Conservation (phyloP, 1,140 invertebrate genomes). For the Diachasma alloeum region DNA sequence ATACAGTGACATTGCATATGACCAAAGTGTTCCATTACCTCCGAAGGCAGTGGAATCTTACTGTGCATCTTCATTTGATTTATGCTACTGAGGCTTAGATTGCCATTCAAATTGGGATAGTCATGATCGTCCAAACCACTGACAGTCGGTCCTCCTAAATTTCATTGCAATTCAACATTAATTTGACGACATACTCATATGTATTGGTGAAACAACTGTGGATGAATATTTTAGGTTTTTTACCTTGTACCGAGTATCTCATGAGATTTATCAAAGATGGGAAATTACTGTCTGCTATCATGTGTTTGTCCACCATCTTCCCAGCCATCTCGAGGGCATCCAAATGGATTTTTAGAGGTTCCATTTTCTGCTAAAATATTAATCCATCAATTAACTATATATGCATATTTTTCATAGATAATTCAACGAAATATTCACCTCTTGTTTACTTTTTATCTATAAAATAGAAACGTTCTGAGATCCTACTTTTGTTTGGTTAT, state of each 20-base stretch:
- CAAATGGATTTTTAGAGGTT: conserved; percentile 68
- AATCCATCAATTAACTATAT: not conserved
- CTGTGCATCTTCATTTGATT: conserved; percentile 83
- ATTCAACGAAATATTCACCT: too few relatives aligned
- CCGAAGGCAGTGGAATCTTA: conserved; percentile 87
- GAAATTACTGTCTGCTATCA: conserved; percentile 74
- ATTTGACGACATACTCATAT: too few relatives aligned
- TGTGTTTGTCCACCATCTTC: conserved; percentile 77
- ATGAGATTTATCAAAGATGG: conserved; percentile 71
- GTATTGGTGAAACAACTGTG: too few relatives aligned
- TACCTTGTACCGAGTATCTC: conserved; percentile 62
- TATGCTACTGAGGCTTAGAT: conserved; percentile 72
- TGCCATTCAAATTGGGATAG: conserved; percentile 80
- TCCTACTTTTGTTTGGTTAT: too few relatives aligned
- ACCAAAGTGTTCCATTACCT: conserved; percentile 92
- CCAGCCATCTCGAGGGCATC: conserved; percentile 76
- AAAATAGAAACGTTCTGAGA: too few relatives aligned
- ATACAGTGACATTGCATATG: conserved; percentile 93
- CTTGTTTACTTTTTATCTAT: too few relatives aligned
- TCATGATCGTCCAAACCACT: conserved; percentile 91
- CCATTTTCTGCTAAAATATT: conserved; percentile 41
- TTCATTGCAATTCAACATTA: too few relatives aligned
- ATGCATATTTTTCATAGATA: too few relatives aligned
- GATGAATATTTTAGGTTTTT: not conserved
- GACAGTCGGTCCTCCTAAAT: conserved; percentile 73